These are phyloP conservation scores for Cyrtodaria siliqua DNA, from an alignment of 2,888 invertebrate genomes.

Conservation along the genomic window DNA sequence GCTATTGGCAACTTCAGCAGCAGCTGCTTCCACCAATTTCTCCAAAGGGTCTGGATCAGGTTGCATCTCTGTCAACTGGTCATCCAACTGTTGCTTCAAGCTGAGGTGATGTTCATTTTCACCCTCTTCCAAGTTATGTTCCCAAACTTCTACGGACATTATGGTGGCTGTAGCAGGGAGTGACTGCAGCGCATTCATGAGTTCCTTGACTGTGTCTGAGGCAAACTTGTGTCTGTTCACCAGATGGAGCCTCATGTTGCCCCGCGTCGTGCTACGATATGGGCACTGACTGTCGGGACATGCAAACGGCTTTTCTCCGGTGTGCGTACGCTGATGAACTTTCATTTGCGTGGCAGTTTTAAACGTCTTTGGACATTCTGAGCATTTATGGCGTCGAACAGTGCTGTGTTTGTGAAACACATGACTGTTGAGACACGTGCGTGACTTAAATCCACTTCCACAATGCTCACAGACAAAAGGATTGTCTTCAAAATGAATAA, in stretches of 20 bases:
- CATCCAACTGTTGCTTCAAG: not conserved
- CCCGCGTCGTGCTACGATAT: constrained; percentile 77
- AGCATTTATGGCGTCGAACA: constrained; percentile 72
- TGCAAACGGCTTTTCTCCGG: constrained; percentile 78
- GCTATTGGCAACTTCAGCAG: not conserved
- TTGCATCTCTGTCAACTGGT: not conserved
- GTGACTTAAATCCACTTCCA: constrained; percentile 75
- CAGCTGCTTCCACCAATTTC: not conserved
- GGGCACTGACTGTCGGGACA: constrained; percentile 71
- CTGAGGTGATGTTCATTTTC: not conserved
- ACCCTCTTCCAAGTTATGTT: not conserved
- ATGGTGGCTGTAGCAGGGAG: not conserved
- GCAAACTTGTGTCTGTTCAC: constrained; percentile 70
- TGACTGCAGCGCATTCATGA: constrained; percentile 63
- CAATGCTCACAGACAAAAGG: constrained; percentile 79
- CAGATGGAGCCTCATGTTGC: constrained; percentile 79
- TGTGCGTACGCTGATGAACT: constrained; percentile 78
- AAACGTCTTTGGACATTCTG: constrained; percentile 74
- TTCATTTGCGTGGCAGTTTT: constrained; percentile 78
- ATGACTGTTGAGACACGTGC: constrained; percentile 78
- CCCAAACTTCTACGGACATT: not conserved
- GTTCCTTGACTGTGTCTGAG: constrained; percentile 56
- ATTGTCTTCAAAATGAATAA: constrained; percentile 75
- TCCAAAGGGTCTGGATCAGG: not conserved
- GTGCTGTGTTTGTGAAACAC: constrained; percentile 77